These are phyloP conservation scores for Urocynchramus pylzowi DNA, from an alignment of 2,113 vertebrate species.

Conservation along the genomic window DNA sequence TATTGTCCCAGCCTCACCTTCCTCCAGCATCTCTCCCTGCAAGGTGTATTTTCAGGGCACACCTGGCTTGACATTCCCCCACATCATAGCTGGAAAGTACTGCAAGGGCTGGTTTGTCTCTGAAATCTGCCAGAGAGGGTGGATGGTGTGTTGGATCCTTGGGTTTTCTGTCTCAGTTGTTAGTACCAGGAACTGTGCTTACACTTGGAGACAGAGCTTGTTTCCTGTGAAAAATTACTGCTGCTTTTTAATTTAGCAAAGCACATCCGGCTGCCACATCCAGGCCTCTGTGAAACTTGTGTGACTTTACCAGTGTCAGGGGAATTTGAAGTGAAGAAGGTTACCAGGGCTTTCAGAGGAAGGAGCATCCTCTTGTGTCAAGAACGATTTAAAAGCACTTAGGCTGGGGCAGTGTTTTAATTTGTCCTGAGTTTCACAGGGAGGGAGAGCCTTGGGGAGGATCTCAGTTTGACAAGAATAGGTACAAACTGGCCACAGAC, in stretches of 20 bases:
- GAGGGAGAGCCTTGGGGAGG: not conserved
- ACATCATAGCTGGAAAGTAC: not conserved
- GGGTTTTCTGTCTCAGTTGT: not conserved
- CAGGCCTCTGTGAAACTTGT: not conserved
- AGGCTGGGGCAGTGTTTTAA: not conserved
- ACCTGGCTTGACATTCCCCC: not conserved
- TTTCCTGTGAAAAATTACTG: not conserved
- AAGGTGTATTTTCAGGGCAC: not conserved
- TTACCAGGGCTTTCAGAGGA: not conserved
- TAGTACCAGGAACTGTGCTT: not conserved
- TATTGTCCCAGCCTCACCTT: not conserved
- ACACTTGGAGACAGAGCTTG: not conserved
- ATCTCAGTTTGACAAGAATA: not conserved
- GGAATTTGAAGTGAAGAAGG: not conserved
- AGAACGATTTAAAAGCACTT: not conserved
- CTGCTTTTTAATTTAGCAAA: not conserved
- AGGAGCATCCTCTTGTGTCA: not conserved
- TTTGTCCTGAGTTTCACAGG: not conserved
- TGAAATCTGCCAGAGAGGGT: not conserved
- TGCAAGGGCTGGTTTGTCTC: not conserved
- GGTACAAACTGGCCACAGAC: not conserved
- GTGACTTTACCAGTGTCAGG: not conserved
- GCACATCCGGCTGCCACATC: accelerated
- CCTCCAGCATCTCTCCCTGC: not conserved
- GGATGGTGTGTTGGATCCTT: not conserved